Base-by-base conservation (phyloP, 2,888 invertebrate genomes). In the Ceraclea dissimilis region DNA sequence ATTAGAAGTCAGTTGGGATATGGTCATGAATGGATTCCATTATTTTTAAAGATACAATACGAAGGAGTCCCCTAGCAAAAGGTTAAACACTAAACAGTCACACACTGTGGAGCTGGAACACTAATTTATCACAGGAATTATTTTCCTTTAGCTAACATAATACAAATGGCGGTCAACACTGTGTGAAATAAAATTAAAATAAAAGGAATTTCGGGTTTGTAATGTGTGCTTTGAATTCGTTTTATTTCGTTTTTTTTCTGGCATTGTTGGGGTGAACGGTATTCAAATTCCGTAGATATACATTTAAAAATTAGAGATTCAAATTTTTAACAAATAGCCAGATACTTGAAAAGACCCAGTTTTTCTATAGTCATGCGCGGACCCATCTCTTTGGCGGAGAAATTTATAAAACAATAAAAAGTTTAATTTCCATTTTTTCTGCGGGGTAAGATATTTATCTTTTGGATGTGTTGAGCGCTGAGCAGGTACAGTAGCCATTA, bases 101-200 rank as follows among this genome's bases (percentile, higher is more conserved):
- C 26, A 49, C 49, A 22, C 26, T 17, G 17, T 16, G 22, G 16
- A 26, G 49, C 16, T 26, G 26, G 21, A 20, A 49, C 21, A 49
- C 22, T 39, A 39, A 39, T 39, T 26, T 49, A 49, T 49, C 49
- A 26, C 49, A 5, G 16, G 17, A 49, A 49, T 49, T 49, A 49
- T 49, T 26, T 21, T 39, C 16, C 13, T 39, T 49, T 26, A 49
- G 49, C 49, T 22, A 49, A 49, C 22, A 5, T 26, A 6, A 49
- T 22, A 49, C 16, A 49, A 49, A 49, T 49, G 49, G 49, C 17
- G 49, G 49, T 49, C 49, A 26, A 17, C 39, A 16, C 39, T 16
- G 39, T 39, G 39, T 13, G 10, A 26, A 26, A 26, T 39, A 39
- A 13, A 39, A 39, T 39, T n/a, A 39, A 39, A 39, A n/a, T n/a